A percentile compares a stretch with the other conserved stretches of the same genome.
These are phyloP conservation scores for Stichodactyla mertensii DNA, from an alignment of 64 coral and sea anemone species.

Conservation along the genomic window DNA sequence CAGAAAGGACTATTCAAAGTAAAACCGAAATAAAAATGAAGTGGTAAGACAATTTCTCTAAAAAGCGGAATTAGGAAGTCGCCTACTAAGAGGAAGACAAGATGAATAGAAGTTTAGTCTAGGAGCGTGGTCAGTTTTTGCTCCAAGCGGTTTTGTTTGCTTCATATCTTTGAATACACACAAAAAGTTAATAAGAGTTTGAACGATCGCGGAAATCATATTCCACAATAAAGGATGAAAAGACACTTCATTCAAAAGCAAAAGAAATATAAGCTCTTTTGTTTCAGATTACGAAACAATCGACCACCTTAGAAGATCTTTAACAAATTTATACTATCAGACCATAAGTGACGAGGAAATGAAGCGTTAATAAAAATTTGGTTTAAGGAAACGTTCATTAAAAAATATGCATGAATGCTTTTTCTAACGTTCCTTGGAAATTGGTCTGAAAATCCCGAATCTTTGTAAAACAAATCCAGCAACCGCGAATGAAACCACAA, in stretches of 20 bases:
- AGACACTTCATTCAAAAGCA: neutral
- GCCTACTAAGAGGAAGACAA: neutral
- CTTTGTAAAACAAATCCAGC: neutral
- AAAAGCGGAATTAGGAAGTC: neutral
- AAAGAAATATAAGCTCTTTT: neutral
- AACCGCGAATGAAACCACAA: neutral
- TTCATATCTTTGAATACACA: neutral
- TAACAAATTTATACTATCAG: neutral
- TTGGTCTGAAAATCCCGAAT: neutral
- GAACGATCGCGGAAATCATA: neutral
- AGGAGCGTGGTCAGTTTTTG: too few species aligned
- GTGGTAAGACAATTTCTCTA: neutral
- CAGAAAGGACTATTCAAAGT: neutral
- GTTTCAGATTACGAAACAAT: neutral
- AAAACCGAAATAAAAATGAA: neutral
- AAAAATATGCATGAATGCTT: neutral
- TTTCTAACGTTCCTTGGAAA: neutral
- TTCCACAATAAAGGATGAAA: neutral
- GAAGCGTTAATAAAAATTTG: neutral
- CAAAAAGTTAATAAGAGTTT: neutral
- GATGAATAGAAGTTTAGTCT: too few species aligned
- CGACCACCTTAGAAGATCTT: neutral
- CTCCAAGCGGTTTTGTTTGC: neutral
- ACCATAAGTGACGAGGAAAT: neutral
- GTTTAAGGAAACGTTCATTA: neutral